Percentiles rank a stretch among this genome's conserved stretches.
These are phyloP conservation scores for Papilio dardanus DNA, from an alignment of 1,140 invertebrate genomes.

Conservation along the genomic window DNA sequence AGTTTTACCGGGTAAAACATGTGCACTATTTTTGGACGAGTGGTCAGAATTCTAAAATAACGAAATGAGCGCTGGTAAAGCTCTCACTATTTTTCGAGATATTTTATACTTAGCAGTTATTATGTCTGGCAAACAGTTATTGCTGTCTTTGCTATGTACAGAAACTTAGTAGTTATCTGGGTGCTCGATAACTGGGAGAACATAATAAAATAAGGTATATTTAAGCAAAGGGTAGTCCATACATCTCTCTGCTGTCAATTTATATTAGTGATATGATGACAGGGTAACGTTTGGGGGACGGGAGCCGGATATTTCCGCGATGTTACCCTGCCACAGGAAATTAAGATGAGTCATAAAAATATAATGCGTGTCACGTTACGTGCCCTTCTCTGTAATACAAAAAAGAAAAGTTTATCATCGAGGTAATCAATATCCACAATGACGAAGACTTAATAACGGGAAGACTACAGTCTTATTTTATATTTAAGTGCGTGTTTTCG, in stretches of 20 bases:
- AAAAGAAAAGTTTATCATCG: background rate
- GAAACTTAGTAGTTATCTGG: too few species aligned
- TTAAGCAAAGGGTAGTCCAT: background rate
- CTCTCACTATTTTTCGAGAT: too few species aligned
- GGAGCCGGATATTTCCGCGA: background rate
- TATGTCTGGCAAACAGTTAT: too few species aligned
- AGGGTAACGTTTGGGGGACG: background rate
- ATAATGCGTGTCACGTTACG: constrained; percentile 5
- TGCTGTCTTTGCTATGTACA: too few species aligned
- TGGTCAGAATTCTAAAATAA: too few species aligned
- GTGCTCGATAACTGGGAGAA: too few species aligned
- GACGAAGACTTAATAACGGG: background rate
- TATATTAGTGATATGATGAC: background rate
- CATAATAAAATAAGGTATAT: background rate
- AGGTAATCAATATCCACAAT: background rate
- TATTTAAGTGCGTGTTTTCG: too few species aligned
- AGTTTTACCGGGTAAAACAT: background rate
- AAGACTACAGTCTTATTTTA: too few species aligned
- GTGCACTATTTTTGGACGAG: background rate
- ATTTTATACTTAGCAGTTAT: too few species aligned
- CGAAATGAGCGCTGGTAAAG: too few species aligned
- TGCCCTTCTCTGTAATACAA: background rate
- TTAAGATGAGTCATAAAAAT: constrained; percentile 21
- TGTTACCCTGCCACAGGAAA: constrained; percentile 1
- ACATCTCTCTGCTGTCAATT: background rate